Conservation (phyloP, 2,113 vertebrate genomes). For the Poeciliopsis turrubarensis region DNA sequence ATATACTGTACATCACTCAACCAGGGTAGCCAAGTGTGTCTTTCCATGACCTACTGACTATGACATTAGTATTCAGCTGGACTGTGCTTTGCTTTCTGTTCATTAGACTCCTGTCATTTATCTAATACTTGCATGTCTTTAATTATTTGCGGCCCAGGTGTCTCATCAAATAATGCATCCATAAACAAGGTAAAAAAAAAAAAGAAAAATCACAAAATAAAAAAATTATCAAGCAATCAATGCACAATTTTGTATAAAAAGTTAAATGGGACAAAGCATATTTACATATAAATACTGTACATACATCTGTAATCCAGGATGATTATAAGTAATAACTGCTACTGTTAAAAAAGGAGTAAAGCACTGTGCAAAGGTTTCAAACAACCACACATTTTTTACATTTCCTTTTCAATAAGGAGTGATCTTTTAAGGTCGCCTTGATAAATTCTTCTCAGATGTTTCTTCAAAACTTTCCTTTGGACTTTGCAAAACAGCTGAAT, state of each 20-base stretch:
- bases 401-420: background rate
- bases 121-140: conserved; percentile 30
- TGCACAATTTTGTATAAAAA: conserved; percentile 63
- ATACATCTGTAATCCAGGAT: conserved; percentile 58
- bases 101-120: conserved; percentile 21
- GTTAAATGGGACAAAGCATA: conserved; percentile 51
- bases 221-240: conserved; percentile 40
- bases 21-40: conserved; percentile 3
- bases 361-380: background rate
- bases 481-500: background rate
- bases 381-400: background rate
- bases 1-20: no score
- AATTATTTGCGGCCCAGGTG: conserved; percentile 54
- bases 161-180: conserved; percentile 38
- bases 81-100: conserved; percentile 28
- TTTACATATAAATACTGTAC: conserved; percentile 80
- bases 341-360: conserved; percentile 24
- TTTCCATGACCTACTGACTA: conserved; percentile 2
- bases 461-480: background rate
- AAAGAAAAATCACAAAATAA: conserved; percentile 17
- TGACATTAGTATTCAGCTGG: conserved; percentile 6
- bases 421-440: background rate
- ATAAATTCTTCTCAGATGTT: background rate
- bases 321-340: conserved; percentile 47
- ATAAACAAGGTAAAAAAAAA: conserved; percentile 40